These are phyloP conservation scores for Colius striatus DNA, from an alignment of 2,113 vertebrate genomes.

Conservation along the genomic window DNA sequence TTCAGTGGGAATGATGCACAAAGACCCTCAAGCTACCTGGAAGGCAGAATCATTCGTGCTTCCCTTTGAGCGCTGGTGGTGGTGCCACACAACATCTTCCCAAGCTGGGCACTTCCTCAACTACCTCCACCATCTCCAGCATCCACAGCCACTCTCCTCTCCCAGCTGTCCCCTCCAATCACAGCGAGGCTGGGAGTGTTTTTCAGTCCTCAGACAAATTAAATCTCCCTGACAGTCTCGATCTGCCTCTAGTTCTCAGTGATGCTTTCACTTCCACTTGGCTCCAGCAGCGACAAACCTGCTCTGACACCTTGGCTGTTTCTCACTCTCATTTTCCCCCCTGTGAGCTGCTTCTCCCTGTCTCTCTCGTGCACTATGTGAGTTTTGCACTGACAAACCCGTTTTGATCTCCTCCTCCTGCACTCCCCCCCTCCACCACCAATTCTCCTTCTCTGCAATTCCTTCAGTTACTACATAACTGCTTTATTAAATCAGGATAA, in stretches of 20 bases:
- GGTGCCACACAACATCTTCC: neutral
- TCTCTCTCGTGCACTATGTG: neutral
- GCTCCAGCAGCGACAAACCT: slow-evolving; percentile 83
- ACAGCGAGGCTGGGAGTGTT: slow-evolving; percentile 14
- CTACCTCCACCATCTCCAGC: neutral
- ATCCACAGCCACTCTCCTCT: neutral
- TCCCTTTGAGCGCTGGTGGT: fast-evolving
- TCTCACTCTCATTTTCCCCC: slow-evolving; percentile 44
- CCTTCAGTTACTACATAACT: neutral
- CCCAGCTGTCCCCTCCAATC: slow-evolving; percentile 37
- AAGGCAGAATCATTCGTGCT: fast-evolving
- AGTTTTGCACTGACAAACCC: slow-evolving; percentile 57
- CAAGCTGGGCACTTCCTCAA: fast-evolving
- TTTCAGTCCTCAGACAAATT: slow-evolving; percentile 79
- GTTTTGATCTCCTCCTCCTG: neutral
- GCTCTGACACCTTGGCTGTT: slow-evolving; percentile 85
- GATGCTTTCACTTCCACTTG: slow-evolving; percentile 83
- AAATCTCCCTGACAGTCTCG: slow-evolving; percentile 91
- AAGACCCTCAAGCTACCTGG: fast-evolving
- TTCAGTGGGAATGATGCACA: fast-evolving
- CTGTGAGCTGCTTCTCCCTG: neutral
- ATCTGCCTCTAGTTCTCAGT: slow-evolving; percentile 82
- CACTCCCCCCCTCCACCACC: neutral
- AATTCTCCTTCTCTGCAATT: neutral
- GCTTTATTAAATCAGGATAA: slow-evolving; percentile 17